Base-by-base conservation (phyloP, 2,888 invertebrate genomes). In the Lochmaea capreae region DNA sequence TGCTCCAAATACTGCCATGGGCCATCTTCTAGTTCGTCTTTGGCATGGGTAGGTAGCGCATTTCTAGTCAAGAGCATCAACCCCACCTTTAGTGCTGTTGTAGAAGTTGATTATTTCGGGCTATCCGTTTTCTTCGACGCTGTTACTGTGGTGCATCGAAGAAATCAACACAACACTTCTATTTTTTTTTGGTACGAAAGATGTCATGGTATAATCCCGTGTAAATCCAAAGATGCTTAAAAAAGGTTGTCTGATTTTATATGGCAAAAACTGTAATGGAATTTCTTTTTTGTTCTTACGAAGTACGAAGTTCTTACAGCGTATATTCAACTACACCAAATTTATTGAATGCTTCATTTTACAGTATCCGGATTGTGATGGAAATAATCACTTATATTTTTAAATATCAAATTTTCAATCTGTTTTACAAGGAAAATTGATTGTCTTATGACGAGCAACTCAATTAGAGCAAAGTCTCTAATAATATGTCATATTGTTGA, bases 11-110 rank as follows among this genome's bases (percentile, higher is more conserved):
- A 73, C 54, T 57, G 61, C 62, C 42, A 63, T 39, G 42, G 67
- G 74, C 66, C 74, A 74, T 71, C 74, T 74, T 62, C 71, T 49
- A 57, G 70, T 74, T 18, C 71, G 62, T 67, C 72, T 66, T 68
- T 72, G 71, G 12, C 61, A 65, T 54, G 68, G 65, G 61, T 72
- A 68, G 22, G 68, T 61, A 33, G 72, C 69, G 42, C 69, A 72
- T 66, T 65, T 75, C 43, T 65, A 57, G 65, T 58, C 59, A 43
- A 67, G 14, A 58, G 22, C 58, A 16, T 67, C 67, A 58, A 67
- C 59, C 16, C 43, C 49, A n/a, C 10, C 43, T 65, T 65, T 65
- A n/a, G 65, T 65, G 11, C 9, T 14, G 14, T 68, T 59, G 33
- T 68, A 59, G 33, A 68, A 61, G 22, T 43, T 26, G n/a, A 68